These are phyloP conservation scores for Capromys pilorides DNA, from an alignment of 2,797 vertebrate species.

Conservation along the genomic window DNA sequence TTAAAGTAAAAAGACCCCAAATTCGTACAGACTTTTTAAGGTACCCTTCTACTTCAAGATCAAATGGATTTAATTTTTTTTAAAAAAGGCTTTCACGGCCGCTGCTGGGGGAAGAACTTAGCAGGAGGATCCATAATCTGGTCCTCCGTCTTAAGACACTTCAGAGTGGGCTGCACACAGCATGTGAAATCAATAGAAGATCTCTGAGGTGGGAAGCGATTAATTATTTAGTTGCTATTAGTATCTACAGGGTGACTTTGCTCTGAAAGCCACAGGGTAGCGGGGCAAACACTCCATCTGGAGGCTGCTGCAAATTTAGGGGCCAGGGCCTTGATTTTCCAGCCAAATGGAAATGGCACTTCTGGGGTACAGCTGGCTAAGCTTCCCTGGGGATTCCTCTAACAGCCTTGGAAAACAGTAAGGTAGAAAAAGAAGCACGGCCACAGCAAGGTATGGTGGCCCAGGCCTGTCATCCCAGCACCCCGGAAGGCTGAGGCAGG, in stretches of 20 bases:
- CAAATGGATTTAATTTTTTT: background rate
- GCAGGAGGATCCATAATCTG: background rate
- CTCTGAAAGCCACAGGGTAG: accelerated
- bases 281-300: background rate
- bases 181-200: background rate
- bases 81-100: background rate
- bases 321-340: background rate
- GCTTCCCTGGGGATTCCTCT: background rate
- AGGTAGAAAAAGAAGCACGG: background rate
- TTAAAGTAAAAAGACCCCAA: background rate
- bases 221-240: background rate
- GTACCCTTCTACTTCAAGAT: background rate
- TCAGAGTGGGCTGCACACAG: background rate
- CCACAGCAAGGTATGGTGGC: background rate
- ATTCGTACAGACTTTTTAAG: background rate
- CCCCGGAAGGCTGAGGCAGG: background rate
- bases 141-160: background rate
- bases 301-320: background rate
- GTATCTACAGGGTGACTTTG: background rate
- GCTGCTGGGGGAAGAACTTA: background rate
- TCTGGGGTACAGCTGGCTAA: background rate
- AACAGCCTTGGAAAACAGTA: background rate
- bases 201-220: background rate
- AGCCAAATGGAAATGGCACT: background rate
- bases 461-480: background rate